Evolutionary conservation across 2,113 vertebrate genomes (phyloP).

Genomic region (Scolopax mira): DNA sequence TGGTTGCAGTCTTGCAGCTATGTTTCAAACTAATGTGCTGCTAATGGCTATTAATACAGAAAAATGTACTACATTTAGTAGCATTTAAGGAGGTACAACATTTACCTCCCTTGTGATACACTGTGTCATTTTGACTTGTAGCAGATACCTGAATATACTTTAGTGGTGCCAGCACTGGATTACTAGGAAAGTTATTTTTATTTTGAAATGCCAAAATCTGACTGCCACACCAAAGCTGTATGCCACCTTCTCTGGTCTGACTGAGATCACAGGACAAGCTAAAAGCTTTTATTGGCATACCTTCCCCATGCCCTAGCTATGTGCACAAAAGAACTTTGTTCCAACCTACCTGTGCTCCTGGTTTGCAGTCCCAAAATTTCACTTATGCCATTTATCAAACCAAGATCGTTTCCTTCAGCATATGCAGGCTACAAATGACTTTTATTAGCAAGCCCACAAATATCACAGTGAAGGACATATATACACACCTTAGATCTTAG

Average conservation of each 20-base stretch:
- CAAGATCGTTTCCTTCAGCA: background rate
- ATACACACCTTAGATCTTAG: background rate
- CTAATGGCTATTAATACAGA: background rate
- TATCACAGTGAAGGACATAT: background rate
- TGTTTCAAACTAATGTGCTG: background rate
- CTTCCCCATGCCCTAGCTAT: background rate
- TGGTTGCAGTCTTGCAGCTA: background rate
- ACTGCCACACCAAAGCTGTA: background rate
- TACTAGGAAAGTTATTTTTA: background rate
- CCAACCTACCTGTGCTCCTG: background rate
- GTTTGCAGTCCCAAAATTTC: background rate
- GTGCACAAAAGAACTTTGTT: background rate
- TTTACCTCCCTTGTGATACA: background rate
- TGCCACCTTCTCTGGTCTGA: background rate
- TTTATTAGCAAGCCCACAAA: background rate
- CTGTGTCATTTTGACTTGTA: background rate
- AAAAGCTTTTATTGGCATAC: background rate
- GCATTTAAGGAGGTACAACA: background rate
- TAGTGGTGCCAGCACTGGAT: background rate
- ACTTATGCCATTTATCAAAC: background rate
- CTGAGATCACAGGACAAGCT: background rate
- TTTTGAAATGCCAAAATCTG: background rate
- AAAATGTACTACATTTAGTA: background rate
- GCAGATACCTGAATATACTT: background rate
- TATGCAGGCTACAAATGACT: background rate